Evolutionary conservation across 2,888 invertebrate genomes (phyloP).

Genomic region (Podotricha telesiphe): DNA sequence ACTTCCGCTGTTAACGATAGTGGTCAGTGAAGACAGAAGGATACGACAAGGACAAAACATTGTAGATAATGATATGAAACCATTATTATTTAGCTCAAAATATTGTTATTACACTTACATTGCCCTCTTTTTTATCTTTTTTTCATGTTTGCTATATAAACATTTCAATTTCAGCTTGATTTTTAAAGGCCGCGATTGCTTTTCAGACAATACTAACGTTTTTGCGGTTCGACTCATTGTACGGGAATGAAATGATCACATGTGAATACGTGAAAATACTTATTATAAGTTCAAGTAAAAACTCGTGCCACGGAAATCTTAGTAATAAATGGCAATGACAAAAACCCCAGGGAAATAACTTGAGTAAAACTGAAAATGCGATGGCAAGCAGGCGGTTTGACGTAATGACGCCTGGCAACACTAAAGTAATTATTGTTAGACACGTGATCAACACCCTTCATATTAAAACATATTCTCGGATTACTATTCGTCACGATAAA

Average conservation of each 20-base stretch:
- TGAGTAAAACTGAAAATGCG: slow-evolving; percentile 56
- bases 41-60: slow-evolving; percentile 54
- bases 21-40: slow-evolving; percentile 54
- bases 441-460: slow-evolving; percentile 57
- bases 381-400: slow-evolving; percentile 54
- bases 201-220: slow-evolving; percentile 26
- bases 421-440: slow-evolving; percentile 75
- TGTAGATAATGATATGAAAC: slow-evolving; percentile 48
- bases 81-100: slow-evolving; percentile 42
- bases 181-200: slow-evolving; percentile 26
- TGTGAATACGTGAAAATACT: slow-evolving; percentile 42
- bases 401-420: slow-evolving; percentile 54
- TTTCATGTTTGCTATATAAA: slow-evolving; percentile 11
- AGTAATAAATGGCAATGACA: slow-evolving; percentile 61
- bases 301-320: slow-evolving; percentile 58
- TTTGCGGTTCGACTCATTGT: slow-evolving; percentile 26
- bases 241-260: slow-evolving; percentile 32
- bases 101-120: slow-evolving; percentile 17
- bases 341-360: slow-evolving; percentile 58
- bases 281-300: slow-evolving; percentile 49
- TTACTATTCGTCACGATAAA: slow-evolving; percentile 49
- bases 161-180: slow-evolving; percentile 17
- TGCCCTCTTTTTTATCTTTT: slow-evolving; percentile 16
- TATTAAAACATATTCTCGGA: slow-evolving; percentile 52
- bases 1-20: slow-evolving; percentile 54